These are phyloP conservation scores for Luscinia luscinia DNA, from an alignment of 2,797 vertebrate species.

Conservation along the genomic window DNA sequence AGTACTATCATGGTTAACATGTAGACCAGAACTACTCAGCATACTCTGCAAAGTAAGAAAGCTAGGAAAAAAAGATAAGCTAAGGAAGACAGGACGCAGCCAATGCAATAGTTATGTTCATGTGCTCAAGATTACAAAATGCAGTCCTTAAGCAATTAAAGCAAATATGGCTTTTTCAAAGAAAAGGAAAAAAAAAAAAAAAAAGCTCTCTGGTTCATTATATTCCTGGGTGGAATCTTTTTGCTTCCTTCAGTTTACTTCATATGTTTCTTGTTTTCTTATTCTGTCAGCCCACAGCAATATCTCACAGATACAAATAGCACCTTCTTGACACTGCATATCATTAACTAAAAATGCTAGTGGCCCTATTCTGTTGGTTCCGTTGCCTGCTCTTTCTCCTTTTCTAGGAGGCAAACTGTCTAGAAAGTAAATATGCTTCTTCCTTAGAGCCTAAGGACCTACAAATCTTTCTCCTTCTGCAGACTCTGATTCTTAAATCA, in stretches of 20 bases:
- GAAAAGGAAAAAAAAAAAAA: too few species aligned
- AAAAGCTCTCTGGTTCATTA: neutral
- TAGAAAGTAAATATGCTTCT: slow-evolving; percentile 53
- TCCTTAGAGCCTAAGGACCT: slow-evolving; percentile 24
- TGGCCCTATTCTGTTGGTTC: slow-evolving; percentile 40
- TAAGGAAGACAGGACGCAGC: neutral
- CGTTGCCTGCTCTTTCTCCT: neutral
- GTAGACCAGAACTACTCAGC: neutral
- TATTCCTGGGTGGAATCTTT: neutral
- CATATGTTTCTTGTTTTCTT: slow-evolving; percentile 37
- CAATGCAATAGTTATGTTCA: slow-evolving; percentile 33
- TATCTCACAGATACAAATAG: slow-evolving; percentile 46
- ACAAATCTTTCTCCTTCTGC: slow-evolving; percentile 21
- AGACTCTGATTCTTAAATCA: slow-evolving; percentile 60
- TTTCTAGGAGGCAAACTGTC: slow-evolving; percentile 59
- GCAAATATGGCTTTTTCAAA: neutral
- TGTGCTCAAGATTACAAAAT: neutral
- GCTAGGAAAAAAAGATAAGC: neutral
- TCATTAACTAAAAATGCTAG: slow-evolving; percentile 54
- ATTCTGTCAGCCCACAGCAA: slow-evolving; percentile 34
- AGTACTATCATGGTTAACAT: neutral
- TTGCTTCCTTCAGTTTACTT: slow-evolving; percentile 32
- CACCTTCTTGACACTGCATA: slow-evolving; percentile 50
- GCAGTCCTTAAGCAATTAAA: slow-evolving; percentile 9
- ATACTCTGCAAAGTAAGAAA: neutral